Percentiles rank a stretch among this genome's conserved stretches.
Evolutionary conservation across 2,113 vertebrate genomes (phyloP).

Genomic region (Dascyllus trimaculatus): DNA sequence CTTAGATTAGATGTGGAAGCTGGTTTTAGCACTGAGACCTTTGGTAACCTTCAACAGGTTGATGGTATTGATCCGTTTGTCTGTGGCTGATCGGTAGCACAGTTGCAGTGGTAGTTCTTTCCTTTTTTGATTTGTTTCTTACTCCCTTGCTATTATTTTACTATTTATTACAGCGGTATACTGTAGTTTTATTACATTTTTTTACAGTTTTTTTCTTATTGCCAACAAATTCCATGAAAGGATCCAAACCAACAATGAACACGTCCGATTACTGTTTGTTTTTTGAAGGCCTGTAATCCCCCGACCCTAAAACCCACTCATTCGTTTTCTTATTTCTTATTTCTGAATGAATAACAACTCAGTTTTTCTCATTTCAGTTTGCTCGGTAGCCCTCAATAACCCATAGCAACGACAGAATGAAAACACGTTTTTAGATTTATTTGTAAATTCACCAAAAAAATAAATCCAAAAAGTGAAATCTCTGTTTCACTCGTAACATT

Average conservation of each 20-base stretch:
- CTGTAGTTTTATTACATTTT: not conserved
- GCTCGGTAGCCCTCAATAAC: too few species aligned
- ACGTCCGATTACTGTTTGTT: too few species aligned
- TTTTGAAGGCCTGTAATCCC: too few species aligned
- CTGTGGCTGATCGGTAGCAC: not conserved
- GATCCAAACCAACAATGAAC: not conserved
- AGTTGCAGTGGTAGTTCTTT: not conserved
- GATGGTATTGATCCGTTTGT: constrained; percentile 1
- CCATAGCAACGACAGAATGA: too few species aligned
- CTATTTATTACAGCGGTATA: fast-evolving
- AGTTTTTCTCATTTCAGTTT: too few species aligned
- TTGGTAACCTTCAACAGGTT: not conserved
- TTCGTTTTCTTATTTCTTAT: too few species aligned
- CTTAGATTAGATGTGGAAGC: not conserved
- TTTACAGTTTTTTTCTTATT: not conserved
- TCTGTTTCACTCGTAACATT: too few species aligned
- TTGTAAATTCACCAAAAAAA: too few species aligned
- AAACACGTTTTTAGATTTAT: too few species aligned
- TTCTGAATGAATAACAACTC: too few species aligned
- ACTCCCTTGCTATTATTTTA: not conserved
- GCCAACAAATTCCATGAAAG: not conserved
- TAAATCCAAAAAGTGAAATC: too few species aligned
- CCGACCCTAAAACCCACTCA: too few species aligned
- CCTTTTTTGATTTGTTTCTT: not conserved
- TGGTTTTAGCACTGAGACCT: not conserved